A percentile compares a stretch with the other conserved stretches of the same genome.
These are phyloP conservation scores for Crocallis elinguaria DNA, from an alignment of 2,888 invertebrate species.

Conservation along the genomic window DNA sequence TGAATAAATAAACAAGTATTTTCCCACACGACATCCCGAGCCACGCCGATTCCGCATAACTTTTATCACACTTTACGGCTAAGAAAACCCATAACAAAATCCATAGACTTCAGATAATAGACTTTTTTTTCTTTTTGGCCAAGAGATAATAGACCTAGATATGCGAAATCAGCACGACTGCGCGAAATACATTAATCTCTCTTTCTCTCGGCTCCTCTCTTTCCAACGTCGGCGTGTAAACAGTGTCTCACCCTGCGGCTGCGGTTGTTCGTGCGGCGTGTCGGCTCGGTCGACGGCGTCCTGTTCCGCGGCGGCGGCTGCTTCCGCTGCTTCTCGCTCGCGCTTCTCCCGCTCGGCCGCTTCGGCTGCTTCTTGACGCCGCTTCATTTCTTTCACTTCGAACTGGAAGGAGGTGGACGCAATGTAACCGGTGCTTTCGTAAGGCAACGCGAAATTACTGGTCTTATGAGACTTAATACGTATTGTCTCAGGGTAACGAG, in stretches of 20 bases:
- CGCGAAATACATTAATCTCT: constrained; percentile 2
- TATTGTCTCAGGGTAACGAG: no score
- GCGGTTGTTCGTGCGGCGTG: constrained; percentile 63
- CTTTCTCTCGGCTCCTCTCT: background rate
- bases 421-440: background rate
- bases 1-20: constrained; percentile 7
- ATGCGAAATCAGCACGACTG: background rate
- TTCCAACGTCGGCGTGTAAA: background rate
- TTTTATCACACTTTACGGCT: background rate
- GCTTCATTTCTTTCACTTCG: constrained; percentile 97
- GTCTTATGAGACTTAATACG: no score
- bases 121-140: no score
- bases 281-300: constrained; percentile 72
- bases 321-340: constrained; percentile 83
- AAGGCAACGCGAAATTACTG: background rate
- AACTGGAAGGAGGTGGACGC: constrained; percentile 90
- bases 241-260: constrained; percentile 62
- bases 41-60: background rate
- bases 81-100: no score
- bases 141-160: no score
- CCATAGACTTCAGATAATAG: no score
- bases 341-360: constrained; percentile 91
- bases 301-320: constrained; percentile 70
- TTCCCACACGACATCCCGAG: background rate
- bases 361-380: constrained; percentile 93